These are phyloP conservation scores for Arbacia lixula DNA, from an alignment of 53 echinoderm and acorn worm species.

Conservation along the genomic window DNA sequence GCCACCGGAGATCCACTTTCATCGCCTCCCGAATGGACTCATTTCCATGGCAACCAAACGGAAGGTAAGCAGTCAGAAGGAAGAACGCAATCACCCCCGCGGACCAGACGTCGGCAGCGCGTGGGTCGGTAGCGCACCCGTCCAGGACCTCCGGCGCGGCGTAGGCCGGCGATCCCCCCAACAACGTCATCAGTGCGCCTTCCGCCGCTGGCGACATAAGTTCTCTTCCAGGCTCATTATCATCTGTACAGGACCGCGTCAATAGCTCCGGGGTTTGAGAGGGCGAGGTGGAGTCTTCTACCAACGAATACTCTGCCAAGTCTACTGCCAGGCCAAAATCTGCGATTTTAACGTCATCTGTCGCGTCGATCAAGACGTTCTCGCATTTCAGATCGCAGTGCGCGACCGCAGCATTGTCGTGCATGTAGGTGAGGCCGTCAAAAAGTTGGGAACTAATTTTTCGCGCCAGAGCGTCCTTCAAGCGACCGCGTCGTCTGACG, in stretches of 20 bases:
- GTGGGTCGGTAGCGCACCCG: conserved; percentile 23
- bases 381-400: conserved; percentile 90
- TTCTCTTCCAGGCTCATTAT: not conserved
- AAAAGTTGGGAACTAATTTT: conserved; percentile 64
- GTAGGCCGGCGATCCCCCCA: conserved; percentile 74
- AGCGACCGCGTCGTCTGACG: conserved; percentile 48
- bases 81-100: conserved; percentile 81
- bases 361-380: conserved; percentile 69
- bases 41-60: conserved; percentile 75
- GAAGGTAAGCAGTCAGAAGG: conserved; percentile 76
- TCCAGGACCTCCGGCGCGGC: conserved; percentile 79
- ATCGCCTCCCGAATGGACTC: conserved; percentile 61
- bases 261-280: not conserved
- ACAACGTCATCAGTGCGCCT: not conserved
- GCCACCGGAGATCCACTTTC: conserved; percentile 74
- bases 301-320: not conserved
- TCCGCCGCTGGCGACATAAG: not conserved
- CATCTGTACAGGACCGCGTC: not conserved
- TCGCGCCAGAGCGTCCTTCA: conserved; percentile 53
- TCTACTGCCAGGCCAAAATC: conserved; percentile 80
- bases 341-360: conserved; percentile 67
- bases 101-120: conserved; percentile 84
- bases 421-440: conserved; percentile 72
- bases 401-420: conserved; percentile 53
- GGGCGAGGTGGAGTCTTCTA: not conserved